These are phyloP conservation scores for Trigoniulus corallinus DNA, from an alignment of 1,140 invertebrate genomes.

Conservation along the genomic window DNA sequence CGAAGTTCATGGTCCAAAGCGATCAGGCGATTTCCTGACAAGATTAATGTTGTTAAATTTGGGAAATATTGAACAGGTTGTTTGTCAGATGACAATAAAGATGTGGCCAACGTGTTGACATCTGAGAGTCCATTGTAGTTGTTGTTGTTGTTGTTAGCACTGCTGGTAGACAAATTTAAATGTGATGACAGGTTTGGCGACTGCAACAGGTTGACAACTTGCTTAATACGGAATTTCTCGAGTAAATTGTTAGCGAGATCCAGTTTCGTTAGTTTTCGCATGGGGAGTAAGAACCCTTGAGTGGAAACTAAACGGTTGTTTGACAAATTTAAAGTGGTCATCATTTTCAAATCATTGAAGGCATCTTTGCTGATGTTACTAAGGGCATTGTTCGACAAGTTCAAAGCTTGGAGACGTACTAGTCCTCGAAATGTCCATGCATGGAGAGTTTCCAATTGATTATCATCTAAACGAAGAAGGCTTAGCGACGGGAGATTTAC, in stretches of 20 bases:
- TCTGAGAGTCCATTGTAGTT: too few relatives aligned
- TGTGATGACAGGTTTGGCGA: neutral
- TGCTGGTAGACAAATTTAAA: neutral
- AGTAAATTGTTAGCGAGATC: neutral
- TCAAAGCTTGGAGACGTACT: neutral
- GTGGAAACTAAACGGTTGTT: neutral
- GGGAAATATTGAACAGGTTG: too few relatives aligned
- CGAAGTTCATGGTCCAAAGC: neutral
- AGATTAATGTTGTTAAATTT: neutral
- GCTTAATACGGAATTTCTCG: neutral
- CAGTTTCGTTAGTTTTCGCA: neutral
- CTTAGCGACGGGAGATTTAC: neutral
- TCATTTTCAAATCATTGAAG: neutral
- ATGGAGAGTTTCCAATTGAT: neutral
- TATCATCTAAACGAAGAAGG: neutral
- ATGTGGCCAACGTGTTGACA: too few relatives aligned
- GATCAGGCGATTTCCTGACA: neutral
- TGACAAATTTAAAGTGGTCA: neutral
- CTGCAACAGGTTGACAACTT: neutral
- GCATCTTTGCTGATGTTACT: neutral
- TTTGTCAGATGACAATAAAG: too few relatives aligned
- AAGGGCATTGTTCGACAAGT: neutral
- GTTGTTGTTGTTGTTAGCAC: too few relatives aligned
- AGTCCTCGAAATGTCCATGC: neutral
- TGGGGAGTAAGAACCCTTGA: neutral